Conservation (phyloP, 2,888 invertebrate genomes). For the Oxytorus armatus region DNA sequence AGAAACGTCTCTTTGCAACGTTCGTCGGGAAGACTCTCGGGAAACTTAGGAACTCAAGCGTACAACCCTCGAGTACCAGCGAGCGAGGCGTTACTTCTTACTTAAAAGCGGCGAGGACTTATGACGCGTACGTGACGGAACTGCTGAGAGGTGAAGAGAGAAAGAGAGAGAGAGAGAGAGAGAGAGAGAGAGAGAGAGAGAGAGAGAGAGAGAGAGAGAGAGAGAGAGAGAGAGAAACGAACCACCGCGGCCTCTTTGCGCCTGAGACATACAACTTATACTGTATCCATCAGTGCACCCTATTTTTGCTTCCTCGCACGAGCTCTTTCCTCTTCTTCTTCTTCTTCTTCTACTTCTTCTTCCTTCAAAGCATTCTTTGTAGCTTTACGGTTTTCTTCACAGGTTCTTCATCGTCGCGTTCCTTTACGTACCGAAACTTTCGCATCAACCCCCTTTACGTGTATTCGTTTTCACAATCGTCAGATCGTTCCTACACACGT, state of each 20-base stretch:
- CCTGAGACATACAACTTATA: constrained; percentile 46
- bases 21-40: constrained; percentile 62
- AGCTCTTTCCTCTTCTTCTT: constrained; percentile 21
- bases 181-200: constrained; percentile 65
- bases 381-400: no score
- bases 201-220: constrained; percentile 63
- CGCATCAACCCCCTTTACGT: constrained; percentile 22
- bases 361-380: constrained; percentile 44
- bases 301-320: constrained; percentile 51
- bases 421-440: constrained; percentile 46
- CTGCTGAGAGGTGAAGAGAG: constrained; percentile 75
- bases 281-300: constrained; percentile 21
- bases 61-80: constrained; percentile 75
- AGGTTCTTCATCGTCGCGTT: constrained; percentile 22
- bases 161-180: constrained; percentile 30
- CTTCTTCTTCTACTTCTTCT: constrained; percentile 16
- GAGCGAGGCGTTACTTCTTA: constrained; percentile 75
- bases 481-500: constrained; percentile 33
- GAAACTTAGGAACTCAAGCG: constrained; percentile 72
- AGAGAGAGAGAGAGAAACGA: constrained; percentile 23
- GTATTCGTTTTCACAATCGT: constrained; percentile 34
- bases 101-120: constrained; percentile 81
- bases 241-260: constrained; percentile 33
- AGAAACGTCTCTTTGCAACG: constrained; percentile 56
- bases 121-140: constrained; percentile 82